A percentile compares a stretch with the other conserved stretches of the same genome.
These are phyloP conservation scores for Agelaius tricolor DNA, from an alignment of 2,113 vertebrate species.

Conservation along the genomic window DNA sequence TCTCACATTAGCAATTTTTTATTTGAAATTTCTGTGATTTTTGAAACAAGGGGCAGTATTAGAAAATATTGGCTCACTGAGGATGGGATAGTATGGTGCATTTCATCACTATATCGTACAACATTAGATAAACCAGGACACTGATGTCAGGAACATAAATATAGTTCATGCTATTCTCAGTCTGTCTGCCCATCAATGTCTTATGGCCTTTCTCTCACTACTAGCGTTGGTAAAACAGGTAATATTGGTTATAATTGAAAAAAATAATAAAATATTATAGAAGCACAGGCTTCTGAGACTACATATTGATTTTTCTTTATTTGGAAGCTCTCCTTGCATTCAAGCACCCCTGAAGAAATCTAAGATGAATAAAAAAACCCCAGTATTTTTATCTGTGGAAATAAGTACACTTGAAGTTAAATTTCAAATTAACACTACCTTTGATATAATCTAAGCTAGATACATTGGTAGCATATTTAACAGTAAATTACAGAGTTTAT, in stretches of 20 bases:
- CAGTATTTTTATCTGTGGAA: not conserved
- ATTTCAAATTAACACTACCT: not conserved
- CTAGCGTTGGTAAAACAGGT: not conserved
- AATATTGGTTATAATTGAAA: not conserved
- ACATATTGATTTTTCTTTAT: not conserved
- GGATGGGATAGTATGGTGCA: not conserved
- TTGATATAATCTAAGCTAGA: not conserved
- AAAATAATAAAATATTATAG: not conserved
- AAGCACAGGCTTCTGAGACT: not conserved
- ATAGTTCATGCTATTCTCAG: not conserved
- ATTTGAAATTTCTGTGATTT: not conserved
- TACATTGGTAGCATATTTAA: not conserved
- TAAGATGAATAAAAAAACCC: not conserved
- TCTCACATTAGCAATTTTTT: not conserved
- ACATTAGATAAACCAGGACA: not conserved
- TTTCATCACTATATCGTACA: not conserved
- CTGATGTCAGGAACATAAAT: conserved; percentile 31
- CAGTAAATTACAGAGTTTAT: not conserved
- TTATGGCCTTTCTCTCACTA: not conserved
- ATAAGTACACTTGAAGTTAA: not conserved
- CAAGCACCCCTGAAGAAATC: not conserved
- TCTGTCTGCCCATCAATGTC: not conserved
- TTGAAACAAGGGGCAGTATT: not conserved
- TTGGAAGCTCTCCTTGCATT: not conserved
- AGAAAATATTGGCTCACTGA: not conserved